Evolutionary conservation across 2,113 vertebrate genomes (phyloP).

Genomic region (Perca flavescens): DNA sequence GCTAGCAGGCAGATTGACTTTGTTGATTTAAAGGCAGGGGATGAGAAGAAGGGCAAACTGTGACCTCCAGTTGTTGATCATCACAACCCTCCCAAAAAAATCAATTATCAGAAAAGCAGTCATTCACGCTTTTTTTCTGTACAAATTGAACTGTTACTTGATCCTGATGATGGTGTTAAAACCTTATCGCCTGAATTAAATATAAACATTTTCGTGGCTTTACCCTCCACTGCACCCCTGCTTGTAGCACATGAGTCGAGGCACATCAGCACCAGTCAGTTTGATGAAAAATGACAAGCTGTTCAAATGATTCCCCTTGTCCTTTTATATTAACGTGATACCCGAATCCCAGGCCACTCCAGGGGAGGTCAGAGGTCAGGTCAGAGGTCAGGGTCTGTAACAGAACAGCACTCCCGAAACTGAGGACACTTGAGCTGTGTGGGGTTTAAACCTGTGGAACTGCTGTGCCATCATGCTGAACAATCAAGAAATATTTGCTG

Average conservation of each 20-base stretch:
- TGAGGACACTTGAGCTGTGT: constrained; percentile 18
- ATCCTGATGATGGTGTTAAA: background rate
- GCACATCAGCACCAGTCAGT: constrained; percentile 48
- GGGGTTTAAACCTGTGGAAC: constrained; percentile 13
- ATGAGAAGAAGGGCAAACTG: constrained; percentile 46
- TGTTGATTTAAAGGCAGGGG: constrained; percentile 53
- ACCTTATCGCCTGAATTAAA: background rate
- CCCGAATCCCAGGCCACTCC: background rate
- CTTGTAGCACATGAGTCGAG: constrained; percentile 21
- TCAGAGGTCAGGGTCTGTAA: constrained; percentile 51
- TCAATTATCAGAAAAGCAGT: constrained; percentile 36
- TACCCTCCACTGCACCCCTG: constrained; percentile 16
- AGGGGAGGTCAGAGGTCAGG: constrained; percentile 54
- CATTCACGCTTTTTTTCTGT: background rate
- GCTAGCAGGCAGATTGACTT: constrained; percentile 30
- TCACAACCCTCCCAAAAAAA: constrained; percentile 18
- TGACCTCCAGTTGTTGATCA: constrained; percentile 70
- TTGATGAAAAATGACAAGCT: constrained; percentile 70
- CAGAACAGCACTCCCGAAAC: constrained; percentile 43
- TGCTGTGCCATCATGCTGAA: constrained; percentile 16
- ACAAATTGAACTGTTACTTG: too few relatives aligned
- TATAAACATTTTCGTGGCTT: background rate
- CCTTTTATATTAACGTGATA: constrained; percentile 59
- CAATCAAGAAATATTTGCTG: constrained; percentile 13
- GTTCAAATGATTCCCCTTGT: constrained; percentile 69